phyloP scores from a whole-genome alignment of 2,113 vertebrate species.

The Phylloscopus trochilus region DNA sequence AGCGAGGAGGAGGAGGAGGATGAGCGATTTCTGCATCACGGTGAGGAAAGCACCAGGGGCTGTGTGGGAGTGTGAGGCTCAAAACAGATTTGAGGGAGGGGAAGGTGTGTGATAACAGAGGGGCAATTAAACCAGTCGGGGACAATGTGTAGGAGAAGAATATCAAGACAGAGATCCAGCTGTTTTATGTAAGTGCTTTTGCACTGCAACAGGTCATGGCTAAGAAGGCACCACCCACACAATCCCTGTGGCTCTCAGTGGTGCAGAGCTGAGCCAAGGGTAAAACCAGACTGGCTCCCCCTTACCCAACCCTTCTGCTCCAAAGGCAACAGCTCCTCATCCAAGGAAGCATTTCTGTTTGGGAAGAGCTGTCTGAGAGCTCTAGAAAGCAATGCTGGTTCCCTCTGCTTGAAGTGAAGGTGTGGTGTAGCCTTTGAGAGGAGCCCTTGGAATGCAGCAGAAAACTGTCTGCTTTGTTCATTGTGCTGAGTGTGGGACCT shows the following conservation, averaged over 20 bases:
- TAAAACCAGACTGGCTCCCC: background rate
- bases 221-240: background rate
- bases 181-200: slow-evolving; percentile 14
- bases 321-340: background rate
- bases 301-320: background rate
- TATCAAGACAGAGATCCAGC: background rate
- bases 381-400: background rate
- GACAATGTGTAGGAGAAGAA: slow-evolving; percentile 44
- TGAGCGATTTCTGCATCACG: background rate
- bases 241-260: background rate
- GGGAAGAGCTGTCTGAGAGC: background rate
- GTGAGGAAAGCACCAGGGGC: slow-evolving; percentile 3
- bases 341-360: background rate
- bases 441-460: background rate
- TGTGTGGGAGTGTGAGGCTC: slow-evolving; percentile 22
- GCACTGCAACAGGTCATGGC: background rate
- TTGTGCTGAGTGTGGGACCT: background rate
- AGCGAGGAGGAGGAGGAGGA: background rate
- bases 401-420: background rate
- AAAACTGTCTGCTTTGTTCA: background rate
- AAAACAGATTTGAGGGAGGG: slow-evolving; percentile 31
- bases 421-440: background rate
- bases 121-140: slow-evolving; percentile 15
- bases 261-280: background rate
- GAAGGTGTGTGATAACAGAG: slow-evolving; percentile 9